Percentiles rank a stretch among this genome's conserved stretches.
Conservation (phyloP, 2,113 vertebrate genomes). For the Leucoraja erinaceus region DNA sequence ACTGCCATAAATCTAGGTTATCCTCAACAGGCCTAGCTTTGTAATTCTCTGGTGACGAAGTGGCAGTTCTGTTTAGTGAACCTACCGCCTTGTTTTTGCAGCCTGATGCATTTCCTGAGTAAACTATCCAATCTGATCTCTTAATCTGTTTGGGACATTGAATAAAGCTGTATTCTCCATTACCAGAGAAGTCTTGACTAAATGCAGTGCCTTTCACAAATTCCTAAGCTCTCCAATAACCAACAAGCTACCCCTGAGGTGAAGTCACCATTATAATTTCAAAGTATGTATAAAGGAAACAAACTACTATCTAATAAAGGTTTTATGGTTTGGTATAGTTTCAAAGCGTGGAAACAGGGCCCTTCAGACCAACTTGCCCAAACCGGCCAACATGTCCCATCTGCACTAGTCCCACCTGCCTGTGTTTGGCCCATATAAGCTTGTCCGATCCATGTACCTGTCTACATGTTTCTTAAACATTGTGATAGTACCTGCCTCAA, state of each 20-base stretch:
- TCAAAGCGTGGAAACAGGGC: too few species aligned
- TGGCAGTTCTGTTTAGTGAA: neutral
- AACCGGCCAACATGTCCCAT: too few species aligned
- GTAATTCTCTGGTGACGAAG: neutral
- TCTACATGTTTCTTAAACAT: too few species aligned
- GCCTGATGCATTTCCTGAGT: neutral
- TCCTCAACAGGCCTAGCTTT: neutral
- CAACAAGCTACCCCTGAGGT: neutral
- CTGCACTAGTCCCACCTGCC: too few species aligned
- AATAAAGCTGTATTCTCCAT: neutral
- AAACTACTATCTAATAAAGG: neutral
- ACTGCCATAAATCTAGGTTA: conserved; percentile 13
- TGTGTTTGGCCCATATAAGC: too few species aligned
- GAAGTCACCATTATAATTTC: neutral
- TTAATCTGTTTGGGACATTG: neutral
- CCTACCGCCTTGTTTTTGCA: neutral
- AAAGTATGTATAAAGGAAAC: neutral
- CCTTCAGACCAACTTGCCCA: too few species aligned
- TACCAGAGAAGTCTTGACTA: neutral
- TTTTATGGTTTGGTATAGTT: too few species aligned
- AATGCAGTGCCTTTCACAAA: neutral
- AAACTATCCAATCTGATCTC: neutral
- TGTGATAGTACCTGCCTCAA: too few species aligned
- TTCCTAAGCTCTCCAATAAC: neutral
- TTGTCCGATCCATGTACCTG: too few species aligned